A percentile compares a stretch with the other conserved stretches of the same genome.
These are phyloP conservation scores for Melinaea menophilus DNA, from an alignment of 2,888 invertebrate genomes.

Conservation along the genomic window DNA sequence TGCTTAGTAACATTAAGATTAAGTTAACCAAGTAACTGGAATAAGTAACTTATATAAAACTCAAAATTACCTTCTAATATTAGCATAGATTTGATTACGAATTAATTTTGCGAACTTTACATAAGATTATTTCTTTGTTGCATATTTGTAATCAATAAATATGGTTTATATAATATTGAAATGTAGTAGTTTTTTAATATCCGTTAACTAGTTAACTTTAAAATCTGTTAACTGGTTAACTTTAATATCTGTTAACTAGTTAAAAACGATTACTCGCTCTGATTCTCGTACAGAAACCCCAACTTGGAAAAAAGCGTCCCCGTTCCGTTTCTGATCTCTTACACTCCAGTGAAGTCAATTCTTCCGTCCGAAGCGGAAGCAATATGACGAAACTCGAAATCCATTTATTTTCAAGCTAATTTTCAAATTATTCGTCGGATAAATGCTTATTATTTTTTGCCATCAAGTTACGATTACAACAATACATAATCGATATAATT, in stretches of 20 bases:
- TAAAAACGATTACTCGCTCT: constrained; percentile 21
- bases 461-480: neutral
- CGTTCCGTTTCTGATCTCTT: constrained; percentile 34
- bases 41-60: no score
- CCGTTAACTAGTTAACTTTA: neutral
- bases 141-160: no score
- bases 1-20: neutral
- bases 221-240: neutral
- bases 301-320: constrained; percentile 35
- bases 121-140: no score
- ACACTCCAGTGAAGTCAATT: constrained; percentile 21
- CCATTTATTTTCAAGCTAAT: neutral
- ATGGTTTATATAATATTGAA: no score
- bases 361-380: neutral
- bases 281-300: constrained; percentile 32
- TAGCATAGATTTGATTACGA: no score
- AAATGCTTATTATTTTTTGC: neutral
- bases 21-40: neutral
- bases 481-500: neutral
- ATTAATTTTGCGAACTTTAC: no score
- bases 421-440: neutral
- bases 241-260: neutral
- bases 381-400: neutral
- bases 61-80: no score
- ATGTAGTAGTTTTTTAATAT: no score